Conservation (phyloP, 2,888 invertebrate genomes). For the Eupithecia tripunctaria region DNA sequence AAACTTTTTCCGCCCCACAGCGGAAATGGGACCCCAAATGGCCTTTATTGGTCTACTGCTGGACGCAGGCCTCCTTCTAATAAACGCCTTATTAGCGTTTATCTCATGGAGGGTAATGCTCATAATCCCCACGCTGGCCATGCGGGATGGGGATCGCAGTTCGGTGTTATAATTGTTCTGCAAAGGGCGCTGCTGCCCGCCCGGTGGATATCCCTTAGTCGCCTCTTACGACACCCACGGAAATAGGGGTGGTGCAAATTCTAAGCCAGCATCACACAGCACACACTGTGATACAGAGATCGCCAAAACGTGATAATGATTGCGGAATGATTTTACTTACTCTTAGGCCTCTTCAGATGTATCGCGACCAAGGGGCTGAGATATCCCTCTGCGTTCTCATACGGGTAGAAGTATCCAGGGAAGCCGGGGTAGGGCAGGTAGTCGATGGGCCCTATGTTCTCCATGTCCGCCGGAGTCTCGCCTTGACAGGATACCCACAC, state of each 20-base stretch:
- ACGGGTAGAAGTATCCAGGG: constrained; percentile 95
- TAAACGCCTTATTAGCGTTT: too few species aligned
- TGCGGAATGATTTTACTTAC: constrained; percentile 83
- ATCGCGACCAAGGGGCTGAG: constrained; percentile 94
- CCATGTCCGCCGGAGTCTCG: constrained; percentile 95
- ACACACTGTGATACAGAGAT: not conserved
- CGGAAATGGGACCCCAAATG: not conserved
- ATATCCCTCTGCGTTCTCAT: constrained; percentile 93
- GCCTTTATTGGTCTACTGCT: too few species aligned
- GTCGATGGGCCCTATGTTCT: constrained; percentile 93
- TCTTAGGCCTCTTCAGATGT: constrained; percentile 90
- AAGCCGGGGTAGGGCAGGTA: constrained; percentile 93
- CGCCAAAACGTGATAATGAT: not conserved
- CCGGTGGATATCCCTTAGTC: too few species aligned
- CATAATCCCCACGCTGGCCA: too few species aligned
- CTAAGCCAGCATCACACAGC: too few species aligned
- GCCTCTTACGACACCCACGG: too few species aligned
- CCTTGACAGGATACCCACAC: constrained; percentile 97
- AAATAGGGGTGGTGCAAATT: too few species aligned
- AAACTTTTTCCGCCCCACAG: not conserved
- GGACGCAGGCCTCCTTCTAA: too few species aligned
- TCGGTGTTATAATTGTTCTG: too few species aligned
- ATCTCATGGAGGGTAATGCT: too few species aligned
- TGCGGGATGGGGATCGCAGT: too few species aligned
- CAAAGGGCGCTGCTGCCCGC: too few species aligned